These are phyloP conservation scores for Glomeris maerens DNA, from an alignment of 1,140 invertebrate species.

Conservation along the genomic window DNA sequence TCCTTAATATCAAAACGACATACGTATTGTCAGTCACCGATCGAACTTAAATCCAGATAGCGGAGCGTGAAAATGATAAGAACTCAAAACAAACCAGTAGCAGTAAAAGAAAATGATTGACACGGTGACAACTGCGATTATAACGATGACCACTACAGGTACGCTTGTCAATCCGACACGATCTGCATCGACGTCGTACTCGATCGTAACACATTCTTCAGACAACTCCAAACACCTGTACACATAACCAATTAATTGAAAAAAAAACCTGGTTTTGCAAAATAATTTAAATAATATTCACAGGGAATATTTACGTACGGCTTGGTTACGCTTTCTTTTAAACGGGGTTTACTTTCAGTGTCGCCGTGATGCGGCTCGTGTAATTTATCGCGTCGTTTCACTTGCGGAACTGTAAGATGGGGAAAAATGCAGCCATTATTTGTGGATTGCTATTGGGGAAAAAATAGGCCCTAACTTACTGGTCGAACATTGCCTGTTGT, in stretches of 20 bases:
- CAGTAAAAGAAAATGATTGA: too few species aligned
- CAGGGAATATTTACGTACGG: too few species aligned
- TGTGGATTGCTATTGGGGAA: background rate
- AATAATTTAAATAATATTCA: too few species aligned
- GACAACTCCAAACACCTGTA: too few species aligned
- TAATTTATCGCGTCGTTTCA: background rate
- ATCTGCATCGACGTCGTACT: too few species aligned
- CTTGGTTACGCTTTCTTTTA: background rate
- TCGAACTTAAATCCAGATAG: background rate
- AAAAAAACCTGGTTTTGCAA: too few species aligned
- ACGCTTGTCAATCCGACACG: too few species aligned
- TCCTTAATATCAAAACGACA: background rate
- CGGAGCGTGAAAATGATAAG: background rate
- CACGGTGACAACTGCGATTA: too few species aligned
- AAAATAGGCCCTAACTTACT: constrained; percentile 22
- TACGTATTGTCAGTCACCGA: background rate
- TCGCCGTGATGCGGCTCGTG: too few species aligned
- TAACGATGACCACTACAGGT: too few species aligned
- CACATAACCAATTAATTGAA: too few species aligned
- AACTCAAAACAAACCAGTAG: background rate
- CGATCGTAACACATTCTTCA: too few species aligned
- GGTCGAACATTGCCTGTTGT: constrained; percentile 38
- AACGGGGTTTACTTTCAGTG: background rate
- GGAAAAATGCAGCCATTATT: background rate
- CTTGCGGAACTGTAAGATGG: background rate